Evolutionary conservation across 2,797 vertebrate species (phyloP), one percentile per base, ranked within the genome.

Genomic region (Sebastiscus tertius): DNA sequence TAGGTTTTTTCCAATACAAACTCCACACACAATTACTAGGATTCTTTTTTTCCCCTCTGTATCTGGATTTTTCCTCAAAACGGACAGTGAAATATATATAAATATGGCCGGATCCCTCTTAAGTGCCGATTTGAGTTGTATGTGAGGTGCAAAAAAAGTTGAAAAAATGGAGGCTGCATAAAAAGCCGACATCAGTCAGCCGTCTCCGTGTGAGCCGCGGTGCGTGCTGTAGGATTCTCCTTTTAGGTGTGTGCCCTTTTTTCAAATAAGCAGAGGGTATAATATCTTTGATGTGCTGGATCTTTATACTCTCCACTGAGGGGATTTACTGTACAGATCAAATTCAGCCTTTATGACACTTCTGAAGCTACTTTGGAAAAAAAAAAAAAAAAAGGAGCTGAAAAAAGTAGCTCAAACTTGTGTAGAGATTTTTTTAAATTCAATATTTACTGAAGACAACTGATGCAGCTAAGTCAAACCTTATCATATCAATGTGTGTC

Each of bases 261-360:
- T 77, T 76, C 63, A 77, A 77, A 75, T 61, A 61, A 80, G 61
- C 66, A 77, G 55, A 80, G 75, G 64, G 84, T 81, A 69, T 67
- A 78, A 82, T 56, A 68, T 67, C 79, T 92, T 84, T 90, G 84
- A 91, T 85, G 80, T 79, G 66, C 39, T 61, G 70, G 63, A 79
- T 88, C 77, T 85, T 87, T 84, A 26, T 75, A 77, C 75, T 81
- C 79, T 78, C 52, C 60, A 71, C 79, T 84, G 86, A 76, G 62
- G 76, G 69, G 81, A 91, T 90, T 89, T 80, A 81, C 56, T 65
- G 75, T 87, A 83, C 39, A 71, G 81, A 87, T 88, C 75, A 79
- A 76, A 87, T 80, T 61, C 81, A 73, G 54, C 72, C 78, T 79
- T 72, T 70, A 74, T 74, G 78, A 71, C 64, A 71, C 72, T 60